These are phyloP conservation scores for Lytechinus variegatus DNA, from an alignment of 35 echinoderm and acorn worm species.

Conservation along the genomic window DNA sequence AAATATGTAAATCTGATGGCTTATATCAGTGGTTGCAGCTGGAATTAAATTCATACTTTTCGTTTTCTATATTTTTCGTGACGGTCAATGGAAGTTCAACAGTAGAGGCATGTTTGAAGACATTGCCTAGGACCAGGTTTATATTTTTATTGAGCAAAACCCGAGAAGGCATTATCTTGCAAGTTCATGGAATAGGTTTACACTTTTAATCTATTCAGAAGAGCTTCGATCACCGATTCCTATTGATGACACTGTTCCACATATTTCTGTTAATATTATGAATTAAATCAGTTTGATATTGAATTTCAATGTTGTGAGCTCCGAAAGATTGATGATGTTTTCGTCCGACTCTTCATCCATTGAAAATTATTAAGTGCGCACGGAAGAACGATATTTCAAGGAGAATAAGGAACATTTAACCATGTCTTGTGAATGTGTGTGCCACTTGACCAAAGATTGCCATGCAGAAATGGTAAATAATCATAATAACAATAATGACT, in stretches of 20 bases:
- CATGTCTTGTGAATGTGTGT: slow-evolving; percentile 49
- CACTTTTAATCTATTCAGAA: neutral
- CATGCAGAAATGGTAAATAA: neutral
- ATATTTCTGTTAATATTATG: neutral
- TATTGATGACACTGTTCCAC: too few species aligned
- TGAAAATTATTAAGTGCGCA: neutral
- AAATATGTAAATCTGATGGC: neutral
- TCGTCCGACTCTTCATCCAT: too few species aligned
- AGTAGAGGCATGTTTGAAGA: neutral
- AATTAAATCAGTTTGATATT: too few species aligned
- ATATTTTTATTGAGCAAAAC: neutral
- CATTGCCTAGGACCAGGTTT: neutral
- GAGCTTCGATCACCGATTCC: too few species aligned
- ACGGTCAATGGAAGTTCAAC: neutral
- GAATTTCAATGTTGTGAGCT: too few species aligned
- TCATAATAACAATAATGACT: neutral
- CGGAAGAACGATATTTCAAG: neutral
- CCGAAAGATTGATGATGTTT: too few species aligned
- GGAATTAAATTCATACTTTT: neutral
- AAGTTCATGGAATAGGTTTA: neutral
- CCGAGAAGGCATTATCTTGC: neutral
- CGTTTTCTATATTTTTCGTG: neutral
- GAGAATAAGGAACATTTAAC: neutral
- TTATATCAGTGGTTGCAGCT: neutral
- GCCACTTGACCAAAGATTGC: neutral